Evolutionary conservation across 64 coral and sea anemone species (phyloP), one percentile per base, ranked within the genome.

Genomic region (Platygyra sinensis): DNA sequence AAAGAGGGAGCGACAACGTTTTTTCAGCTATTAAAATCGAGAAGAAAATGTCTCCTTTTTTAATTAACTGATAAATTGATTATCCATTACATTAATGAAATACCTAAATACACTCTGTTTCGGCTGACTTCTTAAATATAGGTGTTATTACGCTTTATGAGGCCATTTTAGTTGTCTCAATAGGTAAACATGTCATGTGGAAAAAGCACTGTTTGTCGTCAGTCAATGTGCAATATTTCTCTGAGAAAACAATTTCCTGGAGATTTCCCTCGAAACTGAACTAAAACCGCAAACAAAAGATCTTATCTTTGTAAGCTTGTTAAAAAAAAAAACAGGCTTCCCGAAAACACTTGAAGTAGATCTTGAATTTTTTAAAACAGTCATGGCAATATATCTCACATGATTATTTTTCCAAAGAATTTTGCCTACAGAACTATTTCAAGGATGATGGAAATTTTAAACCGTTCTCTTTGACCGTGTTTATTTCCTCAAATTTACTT

Each of bases 401-500:
- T 18, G 8, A 69, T 69, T 69, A 69, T 69, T 27, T 11, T 27
- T 27, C 8, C 0, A 11, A 27, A 27, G 5, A 62, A 50, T 62
- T 29, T 76, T 42, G 10, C 25, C 25, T 27, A 69, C 65, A 24
- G 65, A 27, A 10, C 25, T 11, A 10, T 27, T 69, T 69, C 5
- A 9, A 69, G n/a, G 65, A 69, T 11, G 22, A 11, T 11, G 5
- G 22, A 69, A 69, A 27, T 69, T 65, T 9, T 65, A 2, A 65
- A 19, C 18, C 17, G 62, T 18, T 22, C 4, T 24, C 5, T 22
- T n/a, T 10, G 6, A 69, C 22, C 20, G 33, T 84, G 92, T 94
- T 94, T 89, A 94, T 94, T 94, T 94, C 89, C 20, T 6, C 36
- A 84, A 85, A 94, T 89, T 84, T 84, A 85, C 72, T 89, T 88